Percentiles rank a stretch among this genome's conserved stretches.
These are phyloP conservation scores for Drosophila ironensis DNA, from an alignment of 1,140 invertebrate genomes.

Conservation along the genomic window DNA sequence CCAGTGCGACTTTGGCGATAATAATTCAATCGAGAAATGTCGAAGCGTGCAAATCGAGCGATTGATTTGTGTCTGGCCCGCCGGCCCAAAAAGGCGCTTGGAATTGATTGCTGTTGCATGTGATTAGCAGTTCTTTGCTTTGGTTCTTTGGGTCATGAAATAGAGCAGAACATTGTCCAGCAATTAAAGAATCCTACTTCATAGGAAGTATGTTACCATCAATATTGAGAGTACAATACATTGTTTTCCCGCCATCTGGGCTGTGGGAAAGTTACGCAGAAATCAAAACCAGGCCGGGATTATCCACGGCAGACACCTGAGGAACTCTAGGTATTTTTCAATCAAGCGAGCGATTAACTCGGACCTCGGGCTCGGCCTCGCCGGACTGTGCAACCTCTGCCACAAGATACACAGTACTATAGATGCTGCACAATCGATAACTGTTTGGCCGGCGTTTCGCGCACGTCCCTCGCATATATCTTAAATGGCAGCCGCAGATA, in stretches of 20 bases:
- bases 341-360: constrained; percentile 16
- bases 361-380: background rate
- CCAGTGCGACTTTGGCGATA: constrained; percentile 55
- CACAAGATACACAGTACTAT: background rate
- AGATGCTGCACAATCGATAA: constrained; percentile 44
- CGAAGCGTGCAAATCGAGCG: constrained; percentile 68
- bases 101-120: constrained; percentile 74
- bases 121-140: constrained; percentile 65
- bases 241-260: no score
- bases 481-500: constrained; percentile 58
- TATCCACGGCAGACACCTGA: background rate
- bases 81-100: constrained; percentile 67
- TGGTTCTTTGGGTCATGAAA: no score
- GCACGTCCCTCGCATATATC: constrained; percentile 59
- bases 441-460: constrained; percentile 47
- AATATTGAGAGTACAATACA: no score
- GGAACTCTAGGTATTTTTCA: constrained; percentile 26
- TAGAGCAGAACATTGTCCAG: no score
- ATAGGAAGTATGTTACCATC: no score
- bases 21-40: constrained; percentile 78
- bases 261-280: constrained; percentile 11
- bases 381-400: no score
- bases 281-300: constrained; percentile 3
- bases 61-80: constrained; percentile 60
- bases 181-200: no score